These are phyloP conservation scores for Odobenus rosmarus DNA, from an alignment of 2,113 vertebrate genomes.

Conservation along the genomic window DNA sequence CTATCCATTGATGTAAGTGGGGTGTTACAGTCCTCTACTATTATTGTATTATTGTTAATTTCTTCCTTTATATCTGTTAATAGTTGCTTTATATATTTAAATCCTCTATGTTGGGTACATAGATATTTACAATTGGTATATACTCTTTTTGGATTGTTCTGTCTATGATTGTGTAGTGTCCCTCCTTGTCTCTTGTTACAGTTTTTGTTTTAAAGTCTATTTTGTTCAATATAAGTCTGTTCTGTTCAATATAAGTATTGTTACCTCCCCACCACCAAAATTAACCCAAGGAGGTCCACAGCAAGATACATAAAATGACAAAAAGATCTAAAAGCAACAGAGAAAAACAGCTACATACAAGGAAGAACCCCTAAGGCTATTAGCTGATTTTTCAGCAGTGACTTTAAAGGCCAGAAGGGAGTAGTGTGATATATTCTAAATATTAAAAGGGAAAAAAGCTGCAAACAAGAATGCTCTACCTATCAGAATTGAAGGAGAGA, in stretches of 20 bases:
- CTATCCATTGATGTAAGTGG: background rate
- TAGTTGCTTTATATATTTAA: background rate
- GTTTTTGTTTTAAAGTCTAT: background rate
- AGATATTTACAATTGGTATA: background rate
- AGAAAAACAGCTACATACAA: background rate
- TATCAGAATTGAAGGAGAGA: background rate
- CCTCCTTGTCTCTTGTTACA: background rate
- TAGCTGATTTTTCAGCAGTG: background rate
- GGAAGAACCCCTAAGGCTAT: background rate
- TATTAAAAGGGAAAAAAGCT: background rate
- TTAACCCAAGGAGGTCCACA: background rate
- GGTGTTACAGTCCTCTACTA: background rate
- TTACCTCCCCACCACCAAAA: background rate
- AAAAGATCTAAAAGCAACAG: background rate
- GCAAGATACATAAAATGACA: background rate
- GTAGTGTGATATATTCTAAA: background rate
- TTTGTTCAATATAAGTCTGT: background rate
- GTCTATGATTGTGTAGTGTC: background rate
- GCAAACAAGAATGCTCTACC: background rate
- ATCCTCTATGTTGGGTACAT: background rate
- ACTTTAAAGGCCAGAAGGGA: background rate
- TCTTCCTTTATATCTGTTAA: background rate
- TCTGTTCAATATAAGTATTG: background rate
- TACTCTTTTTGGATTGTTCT: background rate
- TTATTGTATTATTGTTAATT: background rate